Conservation (phyloP, 2,113 vertebrate genomes). For the Ardeotis arabs region DNA sequence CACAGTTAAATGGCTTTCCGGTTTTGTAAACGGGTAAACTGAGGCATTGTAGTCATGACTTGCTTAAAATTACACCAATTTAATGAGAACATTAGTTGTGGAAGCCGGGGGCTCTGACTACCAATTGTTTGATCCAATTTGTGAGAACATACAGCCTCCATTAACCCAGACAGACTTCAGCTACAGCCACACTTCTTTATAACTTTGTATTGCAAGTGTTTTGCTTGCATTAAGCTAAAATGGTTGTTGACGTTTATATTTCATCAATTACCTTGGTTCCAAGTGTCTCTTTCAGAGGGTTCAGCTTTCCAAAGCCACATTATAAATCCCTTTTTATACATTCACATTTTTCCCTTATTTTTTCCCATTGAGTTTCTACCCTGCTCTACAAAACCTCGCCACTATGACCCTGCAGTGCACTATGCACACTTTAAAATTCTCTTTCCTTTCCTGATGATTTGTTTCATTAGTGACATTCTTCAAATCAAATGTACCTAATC, state of each 20-base stretch:
- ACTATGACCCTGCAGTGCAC: conserved; percentile 36
- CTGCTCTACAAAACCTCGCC: conserved; percentile 9
- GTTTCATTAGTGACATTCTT: conserved; percentile 77
- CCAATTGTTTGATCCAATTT: not conserved
- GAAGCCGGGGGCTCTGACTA: not conserved
- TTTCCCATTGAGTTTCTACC: conserved; percentile 45
- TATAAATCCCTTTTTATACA: conserved; percentile 42
- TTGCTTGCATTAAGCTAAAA: not conserved
- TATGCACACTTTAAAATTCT: conserved; percentile 56
- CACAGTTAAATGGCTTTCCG: not conserved
- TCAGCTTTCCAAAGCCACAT: conserved; percentile 32
- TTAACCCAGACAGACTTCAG: not conserved
- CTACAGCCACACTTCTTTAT: not conserved
- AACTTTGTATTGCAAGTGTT: not conserved
- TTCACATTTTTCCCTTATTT: conserved; percentile 27
- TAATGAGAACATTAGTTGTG: not conserved
- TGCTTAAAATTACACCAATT: not conserved
- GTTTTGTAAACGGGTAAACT: conserved; percentile 23
- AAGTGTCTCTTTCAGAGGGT: not conserved
- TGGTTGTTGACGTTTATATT: conserved; percentile 25
- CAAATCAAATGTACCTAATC: conserved; percentile 78
- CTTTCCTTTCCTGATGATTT: conserved; percentile 70
- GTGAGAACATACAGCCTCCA: not conserved
- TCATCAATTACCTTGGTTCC: not conserved
- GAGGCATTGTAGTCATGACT: not conserved